These are phyloP conservation scores for Ormyrus pomaceus DNA, from an alignment of 2,888 invertebrate species.

Conservation along the genomic window DNA sequence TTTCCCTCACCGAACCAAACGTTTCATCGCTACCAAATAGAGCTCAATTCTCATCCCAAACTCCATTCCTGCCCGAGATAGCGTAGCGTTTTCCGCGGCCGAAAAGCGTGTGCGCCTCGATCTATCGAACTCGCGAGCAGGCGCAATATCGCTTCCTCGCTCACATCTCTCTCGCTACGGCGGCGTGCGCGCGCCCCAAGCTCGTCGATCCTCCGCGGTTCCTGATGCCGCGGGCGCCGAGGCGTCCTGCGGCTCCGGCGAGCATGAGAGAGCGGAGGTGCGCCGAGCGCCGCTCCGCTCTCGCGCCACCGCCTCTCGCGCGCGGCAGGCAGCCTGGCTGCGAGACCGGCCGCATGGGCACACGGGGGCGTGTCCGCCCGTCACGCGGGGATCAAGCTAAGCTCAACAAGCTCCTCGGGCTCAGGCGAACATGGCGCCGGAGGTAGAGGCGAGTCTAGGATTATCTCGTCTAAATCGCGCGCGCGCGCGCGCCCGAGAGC, in stretches of 20 bases:
- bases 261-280: conserved; percentile 64
- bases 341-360: conserved; percentile 43
- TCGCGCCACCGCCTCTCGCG: background rate
- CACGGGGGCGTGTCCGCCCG: conserved; percentile 64
- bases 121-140: no score
- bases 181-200: background rate
- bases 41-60: no score
- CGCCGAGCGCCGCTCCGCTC: background rate
- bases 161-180: background rate
- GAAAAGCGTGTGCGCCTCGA: no score
- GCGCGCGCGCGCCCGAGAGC: conserved; percentile 33
- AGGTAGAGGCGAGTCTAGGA: conserved; percentile 66
- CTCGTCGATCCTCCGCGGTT: conserved; percentile 61
- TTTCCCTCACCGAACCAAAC: no score
- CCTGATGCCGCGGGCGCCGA: conserved; percentile 70
- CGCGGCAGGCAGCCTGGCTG: conserved; percentile 5
- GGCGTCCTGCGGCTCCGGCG: conserved; percentile 67
- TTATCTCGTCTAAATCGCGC: conserved; percentile 66
- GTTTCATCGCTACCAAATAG: no score
- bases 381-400: conserved; percentile 71
- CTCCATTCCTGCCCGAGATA: no score
- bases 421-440: conserved; percentile 66
- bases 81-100: no score
- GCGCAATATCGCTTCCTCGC: background rate
- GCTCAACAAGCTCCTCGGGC: conserved; percentile 68